Percentiles rank a stretch among this genome's conserved stretches.
phyloP scores from a whole-genome alignment of 2,797 vertebrate genomes.

The Microctenopoma steveboyesi region DNA sequence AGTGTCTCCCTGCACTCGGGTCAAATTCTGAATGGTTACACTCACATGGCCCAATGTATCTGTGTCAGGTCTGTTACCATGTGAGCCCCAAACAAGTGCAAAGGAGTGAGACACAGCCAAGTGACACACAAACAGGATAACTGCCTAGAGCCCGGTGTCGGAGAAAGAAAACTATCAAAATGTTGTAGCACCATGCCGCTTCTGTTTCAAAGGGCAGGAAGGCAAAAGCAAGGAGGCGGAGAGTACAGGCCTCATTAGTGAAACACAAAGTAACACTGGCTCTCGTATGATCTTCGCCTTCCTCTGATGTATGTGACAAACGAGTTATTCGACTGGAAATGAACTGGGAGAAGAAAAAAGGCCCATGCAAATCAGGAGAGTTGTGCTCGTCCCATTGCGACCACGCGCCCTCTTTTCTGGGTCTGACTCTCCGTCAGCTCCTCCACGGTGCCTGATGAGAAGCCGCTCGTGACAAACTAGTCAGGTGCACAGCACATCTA shows the following conservation, averaged over 20 bases:
- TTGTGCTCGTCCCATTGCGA: constrained; percentile 50
- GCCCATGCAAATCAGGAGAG: constrained; percentile 61
- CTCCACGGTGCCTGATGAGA: constrained; percentile 36
- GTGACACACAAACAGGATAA: constrained; percentile 57
- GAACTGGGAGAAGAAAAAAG: constrained; percentile 63
- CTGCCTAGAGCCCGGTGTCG: constrained; percentile 39
- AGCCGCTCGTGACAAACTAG: constrained; percentile 19
- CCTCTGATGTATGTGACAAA: constrained; percentile 82
- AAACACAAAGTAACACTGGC: constrained; percentile 77
- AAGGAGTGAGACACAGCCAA: constrained; percentile 46
- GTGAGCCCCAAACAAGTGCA: constrained; percentile 51
- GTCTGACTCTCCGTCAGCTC: constrained; percentile 20
- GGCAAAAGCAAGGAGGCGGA: constrained; percentile 65
- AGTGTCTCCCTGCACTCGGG: constrained; percentile 27
- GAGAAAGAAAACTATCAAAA: constrained; percentile 44
- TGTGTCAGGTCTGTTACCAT: constrained; percentile 47
- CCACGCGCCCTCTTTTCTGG: constrained; percentile 37
- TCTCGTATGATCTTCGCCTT: constrained; percentile 77
- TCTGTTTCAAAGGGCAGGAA: constrained; percentile 73
- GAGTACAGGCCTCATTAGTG: constrained; percentile 77
- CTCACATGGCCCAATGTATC: constrained; percentile 30
- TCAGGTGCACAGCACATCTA: constrained; percentile 40
- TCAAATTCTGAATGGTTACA: constrained; percentile 15
- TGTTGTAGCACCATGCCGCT: constrained; percentile 53
- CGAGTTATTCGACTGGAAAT: constrained; percentile 75